phyloP scores from a whole-genome alignment of 2,888 invertebrate species.

The Mimas tiliae region DNA sequence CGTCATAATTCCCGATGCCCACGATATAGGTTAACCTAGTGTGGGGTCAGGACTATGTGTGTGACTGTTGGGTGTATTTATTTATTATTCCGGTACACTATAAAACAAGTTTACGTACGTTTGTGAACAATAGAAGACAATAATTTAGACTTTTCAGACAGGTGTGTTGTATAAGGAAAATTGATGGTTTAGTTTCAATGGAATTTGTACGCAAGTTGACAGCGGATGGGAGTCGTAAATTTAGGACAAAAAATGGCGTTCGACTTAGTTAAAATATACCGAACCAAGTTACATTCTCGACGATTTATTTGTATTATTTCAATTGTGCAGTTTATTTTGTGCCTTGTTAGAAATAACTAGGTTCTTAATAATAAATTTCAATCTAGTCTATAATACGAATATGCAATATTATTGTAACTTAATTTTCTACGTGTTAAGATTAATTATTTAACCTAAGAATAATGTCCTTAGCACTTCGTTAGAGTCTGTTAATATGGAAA shows the following conservation, averaged over 20 bases:
- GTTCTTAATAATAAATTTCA: too few relatives aligned
- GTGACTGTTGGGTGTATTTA: too few relatives aligned
- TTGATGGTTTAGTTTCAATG: constrained; percentile 12
- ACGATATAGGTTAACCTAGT: too few relatives aligned
- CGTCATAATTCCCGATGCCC: too few relatives aligned
- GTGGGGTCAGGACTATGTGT: too few relatives aligned
- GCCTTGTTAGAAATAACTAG: too few relatives aligned
- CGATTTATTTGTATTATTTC: background rate
- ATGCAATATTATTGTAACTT: too few relatives aligned
- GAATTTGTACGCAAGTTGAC: constrained; percentile 10
- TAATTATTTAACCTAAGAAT: too few relatives aligned
- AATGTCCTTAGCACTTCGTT: too few relatives aligned
- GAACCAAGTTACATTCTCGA: background rate
- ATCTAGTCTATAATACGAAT: too few relatives aligned
- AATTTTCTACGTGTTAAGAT: too few relatives aligned
- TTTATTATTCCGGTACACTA: background rate
- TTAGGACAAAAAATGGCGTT: constrained; percentile 13
- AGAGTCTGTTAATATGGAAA: too few relatives aligned
- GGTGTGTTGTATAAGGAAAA: constrained; percentile 15
- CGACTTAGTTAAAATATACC: background rate
- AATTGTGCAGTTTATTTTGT: background rate
- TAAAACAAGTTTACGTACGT: background rate
- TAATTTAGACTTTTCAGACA: constrained; percentile 20
- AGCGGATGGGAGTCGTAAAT: constrained; percentile 14
- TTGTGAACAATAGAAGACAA: constrained; percentile 20